A percentile compares a stretch with the other conserved stretches of the same genome.
Evolutionary conservation across 2,113 vertebrate genomes (phyloP).

Genomic region (Otus sunia): DNA sequence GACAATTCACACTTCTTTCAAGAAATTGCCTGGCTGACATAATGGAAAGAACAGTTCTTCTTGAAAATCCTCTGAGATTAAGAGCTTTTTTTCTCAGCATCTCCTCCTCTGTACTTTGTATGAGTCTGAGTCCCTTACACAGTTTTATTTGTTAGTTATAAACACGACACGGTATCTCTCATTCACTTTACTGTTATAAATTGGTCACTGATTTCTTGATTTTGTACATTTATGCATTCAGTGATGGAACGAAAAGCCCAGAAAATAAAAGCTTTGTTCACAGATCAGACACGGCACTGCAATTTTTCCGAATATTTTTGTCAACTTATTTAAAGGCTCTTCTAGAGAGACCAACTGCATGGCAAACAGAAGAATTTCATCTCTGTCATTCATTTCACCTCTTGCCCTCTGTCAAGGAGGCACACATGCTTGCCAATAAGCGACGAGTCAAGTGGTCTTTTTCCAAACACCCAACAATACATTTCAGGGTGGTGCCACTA

Average conservation of each 20-base stretch:
- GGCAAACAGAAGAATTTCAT: not conserved
- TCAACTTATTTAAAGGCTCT: not conserved
- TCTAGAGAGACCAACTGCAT: not conserved
- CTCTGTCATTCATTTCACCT: not conserved
- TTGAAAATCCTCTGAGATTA: not conserved
- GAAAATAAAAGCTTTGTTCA: not conserved
- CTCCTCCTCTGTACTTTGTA: not conserved
- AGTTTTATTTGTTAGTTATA: not conserved
- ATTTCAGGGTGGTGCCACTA: slow-evolving; percentile 1
- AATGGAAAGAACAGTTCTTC: not conserved
- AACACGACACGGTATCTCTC: rapidly evolving
- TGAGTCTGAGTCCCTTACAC: not conserved
- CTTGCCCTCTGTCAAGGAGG: not conserved
- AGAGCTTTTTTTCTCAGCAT: not conserved
- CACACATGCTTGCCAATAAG: not conserved
- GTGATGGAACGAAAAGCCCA: not conserved
- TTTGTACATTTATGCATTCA: not conserved
- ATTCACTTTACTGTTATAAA: not conserved
- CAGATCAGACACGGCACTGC: not conserved
- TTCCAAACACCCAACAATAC: not conserved
- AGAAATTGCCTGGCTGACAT: not conserved
- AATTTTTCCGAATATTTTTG: not conserved
- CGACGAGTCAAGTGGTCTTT: not conserved
- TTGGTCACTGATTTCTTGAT: not conserved
- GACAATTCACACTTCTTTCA: not conserved